Percentiles rank a stretch among this genome's conserved stretches.
Conservation (phyloP, 2,797 vertebrate species). For the Sebastes melanostomus region DNA sequence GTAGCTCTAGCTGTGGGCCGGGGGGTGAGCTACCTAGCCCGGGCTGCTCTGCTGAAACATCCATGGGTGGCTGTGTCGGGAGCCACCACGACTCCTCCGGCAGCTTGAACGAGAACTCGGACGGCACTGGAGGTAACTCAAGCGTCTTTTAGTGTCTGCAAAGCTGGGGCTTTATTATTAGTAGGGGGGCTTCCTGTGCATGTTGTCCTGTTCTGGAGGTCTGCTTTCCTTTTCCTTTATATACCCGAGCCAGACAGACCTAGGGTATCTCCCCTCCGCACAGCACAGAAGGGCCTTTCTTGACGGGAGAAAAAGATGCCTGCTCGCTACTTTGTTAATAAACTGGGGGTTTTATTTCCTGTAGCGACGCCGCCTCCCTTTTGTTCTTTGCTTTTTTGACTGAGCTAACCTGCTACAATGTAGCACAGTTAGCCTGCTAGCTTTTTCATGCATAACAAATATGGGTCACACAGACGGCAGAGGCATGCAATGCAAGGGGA, state of each 20-base stretch:
- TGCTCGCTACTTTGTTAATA: conserved; percentile 3
- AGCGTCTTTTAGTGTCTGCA: neutral
- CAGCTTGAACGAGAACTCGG: conserved; percentile 98
- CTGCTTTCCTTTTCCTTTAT: neutral
- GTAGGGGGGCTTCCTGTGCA: conserved; percentile 37
- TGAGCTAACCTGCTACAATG: conserved; percentile 66
- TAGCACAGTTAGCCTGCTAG: conserved; percentile 69
- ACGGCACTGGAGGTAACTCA: conserved; percentile 92
- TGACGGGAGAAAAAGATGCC: neutral
- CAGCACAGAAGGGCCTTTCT: conserved; percentile 20
- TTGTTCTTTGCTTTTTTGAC: conserved; percentile 61
- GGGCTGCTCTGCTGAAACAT: conserved; percentile 84
- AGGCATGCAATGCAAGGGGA: conserved; percentile 12
- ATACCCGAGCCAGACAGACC: conserved; percentile 41
- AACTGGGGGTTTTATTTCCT: conserved; percentile 6
- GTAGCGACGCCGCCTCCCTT: conserved; percentile 44
- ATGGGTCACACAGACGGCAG: conserved; percentile 69
- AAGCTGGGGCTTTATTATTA: neutral
- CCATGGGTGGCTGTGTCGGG: conserved; percentile 99
- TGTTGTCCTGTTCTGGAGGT: conserved; percentile 61
- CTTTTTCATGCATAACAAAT: conserved; percentile 54
- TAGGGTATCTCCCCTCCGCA: neutral
- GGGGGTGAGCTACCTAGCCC: conserved; percentile 77
- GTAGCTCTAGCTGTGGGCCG: conserved; percentile 78
- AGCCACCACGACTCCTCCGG: conserved; percentile 98